Evolutionary conservation across 2,113 vertebrate genomes (phyloP), one percentile per base, ranked within the genome.

Genomic region (Lagenorhynchus albirostris): DNA sequence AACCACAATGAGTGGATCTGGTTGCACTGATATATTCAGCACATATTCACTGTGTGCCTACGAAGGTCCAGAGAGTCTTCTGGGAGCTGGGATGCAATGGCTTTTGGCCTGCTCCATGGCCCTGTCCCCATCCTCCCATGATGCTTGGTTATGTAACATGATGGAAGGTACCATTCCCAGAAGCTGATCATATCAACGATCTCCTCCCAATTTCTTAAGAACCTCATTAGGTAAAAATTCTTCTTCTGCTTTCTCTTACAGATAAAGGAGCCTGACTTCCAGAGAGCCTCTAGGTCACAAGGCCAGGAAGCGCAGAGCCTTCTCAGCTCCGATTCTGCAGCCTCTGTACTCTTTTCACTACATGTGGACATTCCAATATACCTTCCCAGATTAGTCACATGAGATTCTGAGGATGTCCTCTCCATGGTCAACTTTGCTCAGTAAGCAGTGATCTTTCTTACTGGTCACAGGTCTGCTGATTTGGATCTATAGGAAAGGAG

Each of bases 191-290:
- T 50, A 63, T 89, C 85, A 92, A 12, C 15, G 74, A 80, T 63
- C 33, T 93, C 63, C 65, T 92, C 29, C n/a, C 85, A 80, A 4
- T 11, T 86, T 74, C 38, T 63, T 58, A 63, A 80, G 33, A 96
- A 76, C 23, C 6, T 38, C 65, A 92, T 60, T 83, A 90, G 5
- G 65, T 87, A 83, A 90, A 83, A 92, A 97, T 97, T 76, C 44
- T 80, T 95, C 83, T 65, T 47, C 83, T 80, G 11, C 31, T 70
- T 94, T 93, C 58, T 82, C 63, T 95, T 95, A 70, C 2, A 82
- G 86, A 83, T 89, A 92, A 77, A 90, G 50, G 41, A 94, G 6
- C 36, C n/a, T 73, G 36, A 80, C 73, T 76, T 26, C 77, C 74
- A 89, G 65, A 79, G 18, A 82, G 0, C 29, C 63, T 89, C 8